Evolutionary conservation across 2,888 invertebrate species (phyloP), one percentile per base, ranked within the genome.

Genomic region (Selenia dentaria): DNA sequence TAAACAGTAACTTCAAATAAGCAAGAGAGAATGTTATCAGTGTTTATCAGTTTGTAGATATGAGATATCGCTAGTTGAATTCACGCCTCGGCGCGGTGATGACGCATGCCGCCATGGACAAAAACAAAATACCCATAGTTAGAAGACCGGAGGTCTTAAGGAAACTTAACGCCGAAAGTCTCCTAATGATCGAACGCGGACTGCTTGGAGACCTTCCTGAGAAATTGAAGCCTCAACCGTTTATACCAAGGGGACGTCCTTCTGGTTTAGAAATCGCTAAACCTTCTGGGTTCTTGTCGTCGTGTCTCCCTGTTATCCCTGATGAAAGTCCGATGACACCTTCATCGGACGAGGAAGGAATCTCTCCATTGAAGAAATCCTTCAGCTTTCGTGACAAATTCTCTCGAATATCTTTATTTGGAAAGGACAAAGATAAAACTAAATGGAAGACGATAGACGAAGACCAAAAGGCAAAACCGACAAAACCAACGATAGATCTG

Each of bases 301-400:
- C 84, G 28, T 88, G 85, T 57, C 62, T 86, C 1, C 83, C 84
- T 1, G 25, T 25, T 1, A 67, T 74, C 25, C 74, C 81, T 2
- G 82, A 82, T 26, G 76, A 82, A 2, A 22, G 22, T 5, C 79
- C 71, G 0, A 45, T 60, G 5, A 62, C 70, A 14, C 74, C 76
- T 3, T 65, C 78, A 3, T 68, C 71, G 0, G 80, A 81, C 13
- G 84, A 86, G 14, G 82, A 83, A 37, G 64, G 44, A 18, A 53
- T 54, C 1, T 81, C 87, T 0, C 81, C 85, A 0, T 46, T 90
- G 13, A 88, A 82, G 54, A 90, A 90, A 57, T 69, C 86, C 0
- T 88, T 88, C 55, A 90, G 90, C 48, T 90, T 90, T 51, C 78
- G 89, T 3, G 86, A 89, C 26, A 80, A 74, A 57, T 72, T 90